A percentile compares a stretch with the other conserved stretches of the same genome.
These are phyloP conservation scores for Propithecus perrieri DNA, from an alignment of 2,797 vertebrate genomes.

Conservation along the genomic window DNA sequence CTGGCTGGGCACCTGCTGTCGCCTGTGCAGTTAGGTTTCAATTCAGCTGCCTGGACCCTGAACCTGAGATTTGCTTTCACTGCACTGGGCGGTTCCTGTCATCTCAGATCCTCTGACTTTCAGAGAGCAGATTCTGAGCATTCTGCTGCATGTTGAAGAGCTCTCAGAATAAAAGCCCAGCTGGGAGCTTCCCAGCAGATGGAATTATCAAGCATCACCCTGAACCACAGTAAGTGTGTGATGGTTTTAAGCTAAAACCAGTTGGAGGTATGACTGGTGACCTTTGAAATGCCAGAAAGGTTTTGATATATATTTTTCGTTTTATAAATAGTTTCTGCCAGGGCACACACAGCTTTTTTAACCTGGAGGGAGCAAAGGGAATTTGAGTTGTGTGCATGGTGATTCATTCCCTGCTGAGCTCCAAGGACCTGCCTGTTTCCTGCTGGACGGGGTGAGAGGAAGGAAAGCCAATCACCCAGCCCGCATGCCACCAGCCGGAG, in stretches of 20 bases:
- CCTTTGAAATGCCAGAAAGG: neutral
- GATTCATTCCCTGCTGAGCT: neutral
- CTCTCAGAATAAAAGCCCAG: neutral
- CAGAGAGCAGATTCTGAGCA: neutral
- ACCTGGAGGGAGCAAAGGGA: neutral
- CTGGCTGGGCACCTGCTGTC: accelerated
- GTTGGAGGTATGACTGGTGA: neutral
- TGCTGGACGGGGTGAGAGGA: neutral
- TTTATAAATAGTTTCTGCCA: neutral
- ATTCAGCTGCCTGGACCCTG: accelerated
- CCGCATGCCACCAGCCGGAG: neutral
- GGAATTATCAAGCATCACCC: neutral
- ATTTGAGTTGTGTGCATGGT: accelerated
- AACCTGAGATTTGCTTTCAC: neutral
- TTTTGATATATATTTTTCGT: neutral
- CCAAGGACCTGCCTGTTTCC: neutral
- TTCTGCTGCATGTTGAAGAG: neutral
- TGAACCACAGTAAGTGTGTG: accelerated
- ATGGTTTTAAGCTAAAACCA: neutral
- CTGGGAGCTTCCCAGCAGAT: neutral
- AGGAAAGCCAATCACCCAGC: neutral
- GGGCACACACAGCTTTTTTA: neutral
- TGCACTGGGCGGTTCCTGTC: accelerated
- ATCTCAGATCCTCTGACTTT: accelerated
- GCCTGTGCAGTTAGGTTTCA: neutral